These are phyloP conservation scores for Nesoenas mayeri DNA, from an alignment of 2,113 vertebrate genomes.

Conservation along the genomic window DNA sequence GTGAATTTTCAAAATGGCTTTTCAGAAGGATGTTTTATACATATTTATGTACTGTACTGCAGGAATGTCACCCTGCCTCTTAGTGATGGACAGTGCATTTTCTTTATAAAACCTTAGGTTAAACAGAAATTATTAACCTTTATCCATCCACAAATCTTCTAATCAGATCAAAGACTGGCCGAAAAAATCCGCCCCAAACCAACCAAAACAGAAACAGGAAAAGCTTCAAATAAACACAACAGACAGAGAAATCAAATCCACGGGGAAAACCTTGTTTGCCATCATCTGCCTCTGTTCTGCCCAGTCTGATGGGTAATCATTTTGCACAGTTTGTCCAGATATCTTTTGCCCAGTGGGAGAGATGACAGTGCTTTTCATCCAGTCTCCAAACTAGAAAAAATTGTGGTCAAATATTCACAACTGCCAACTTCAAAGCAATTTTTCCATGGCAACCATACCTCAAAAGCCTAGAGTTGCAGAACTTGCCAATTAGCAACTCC, in stretches of 20 bases:
- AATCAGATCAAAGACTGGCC: neutral
- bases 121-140: neutral
- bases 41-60: neutral
- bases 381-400: constrained; percentile 66
- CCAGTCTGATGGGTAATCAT: constrained; percentile 48
- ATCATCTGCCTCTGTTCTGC: neutral
- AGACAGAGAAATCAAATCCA: neutral
- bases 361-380: constrained; percentile 72
- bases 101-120: neutral
- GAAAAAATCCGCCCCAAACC: neutral
- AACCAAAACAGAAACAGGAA: neutral
- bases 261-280: constrained; percentile 1
- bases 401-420: constrained; percentile 78
- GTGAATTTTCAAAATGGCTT: neutral
- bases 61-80: neutral
- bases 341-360: constrained; percentile 66
- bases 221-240: neutral
- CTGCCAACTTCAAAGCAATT: constrained; percentile 84
- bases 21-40: neutral
- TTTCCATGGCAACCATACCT: constrained; percentile 81
- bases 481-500: constrained; percentile 89
- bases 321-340: constrained; percentile 45
- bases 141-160: neutral
- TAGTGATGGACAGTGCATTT: accelerated
- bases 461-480: constrained; percentile 78